Conservation (phyloP, 2,888 invertebrate species). For the Vesta saturnalis region DNA sequence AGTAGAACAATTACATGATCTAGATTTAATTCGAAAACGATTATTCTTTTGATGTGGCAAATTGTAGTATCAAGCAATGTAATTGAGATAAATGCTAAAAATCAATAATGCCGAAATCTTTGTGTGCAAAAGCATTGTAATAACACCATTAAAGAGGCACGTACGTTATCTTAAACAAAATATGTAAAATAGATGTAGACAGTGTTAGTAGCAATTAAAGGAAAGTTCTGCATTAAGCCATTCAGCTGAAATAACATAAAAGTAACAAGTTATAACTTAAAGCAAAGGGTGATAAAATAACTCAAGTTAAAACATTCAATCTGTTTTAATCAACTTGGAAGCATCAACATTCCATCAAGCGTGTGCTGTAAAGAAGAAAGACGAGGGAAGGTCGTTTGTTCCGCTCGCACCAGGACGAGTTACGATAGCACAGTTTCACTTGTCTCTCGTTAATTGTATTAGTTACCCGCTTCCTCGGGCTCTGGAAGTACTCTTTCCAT, state of each 20-base stretch:
- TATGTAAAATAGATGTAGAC: neutral
- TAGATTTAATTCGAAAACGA: too few relatives aligned
- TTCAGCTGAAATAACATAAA: constrained; percentile 38
- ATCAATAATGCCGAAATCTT: too few relatives aligned
- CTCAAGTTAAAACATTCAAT: constrained; percentile 63
- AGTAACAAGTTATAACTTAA: constrained; percentile 40
- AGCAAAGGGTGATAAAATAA: constrained; percentile 43
- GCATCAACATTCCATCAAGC: constrained; percentile 60
- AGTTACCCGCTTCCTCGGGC: constrained; percentile 61
- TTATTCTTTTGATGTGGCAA: too few relatives aligned
- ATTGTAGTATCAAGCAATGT: too few relatives aligned
- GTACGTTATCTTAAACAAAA: too few relatives aligned
- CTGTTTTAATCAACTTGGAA: constrained; percentile 63
- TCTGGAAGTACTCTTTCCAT: constrained; percentile 45
- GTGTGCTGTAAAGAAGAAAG: constrained; percentile 44
- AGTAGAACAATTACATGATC: too few relatives aligned
- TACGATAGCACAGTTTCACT: constrained; percentile 65
- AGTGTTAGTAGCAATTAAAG: constrained; percentile 7
- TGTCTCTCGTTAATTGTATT: constrained; percentile 65
- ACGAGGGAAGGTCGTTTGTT: constrained; percentile 42
- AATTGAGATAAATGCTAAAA: too few relatives aligned
- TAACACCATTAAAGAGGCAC: too few relatives aligned
- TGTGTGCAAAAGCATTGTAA: too few relatives aligned
- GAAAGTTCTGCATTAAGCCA: constrained; percentile 5
- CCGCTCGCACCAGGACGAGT: constrained; percentile 55